Conservation (phyloP, 2,113 vertebrate genomes). For the Platysternon megacephalum region DNA sequence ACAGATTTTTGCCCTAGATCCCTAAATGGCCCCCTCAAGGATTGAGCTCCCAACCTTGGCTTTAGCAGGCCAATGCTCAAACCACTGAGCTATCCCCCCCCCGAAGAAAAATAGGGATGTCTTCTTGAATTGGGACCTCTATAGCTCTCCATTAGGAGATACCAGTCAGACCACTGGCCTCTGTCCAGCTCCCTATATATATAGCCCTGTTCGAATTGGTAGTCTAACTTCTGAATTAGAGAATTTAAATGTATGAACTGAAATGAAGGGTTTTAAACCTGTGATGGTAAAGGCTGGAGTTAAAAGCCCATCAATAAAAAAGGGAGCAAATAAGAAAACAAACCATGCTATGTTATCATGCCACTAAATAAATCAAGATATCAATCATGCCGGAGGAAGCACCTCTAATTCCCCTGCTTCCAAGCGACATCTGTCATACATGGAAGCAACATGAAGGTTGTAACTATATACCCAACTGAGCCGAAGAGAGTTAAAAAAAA, state of each 20-base stretch:
- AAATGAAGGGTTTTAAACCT: not conserved
- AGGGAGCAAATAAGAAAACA: not conserved
- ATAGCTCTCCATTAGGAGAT: not conserved
- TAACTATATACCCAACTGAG: slow-evolving; percentile 4
- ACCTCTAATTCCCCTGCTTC: not conserved
- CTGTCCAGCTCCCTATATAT: not conserved
- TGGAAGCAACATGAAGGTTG: slow-evolving; percentile 5
- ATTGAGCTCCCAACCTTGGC: too few relatives aligned
- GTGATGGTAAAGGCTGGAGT: not conserved
- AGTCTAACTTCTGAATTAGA: not conserved
- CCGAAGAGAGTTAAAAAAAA: slow-evolving; percentile 16
- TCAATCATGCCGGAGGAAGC: not conserved
- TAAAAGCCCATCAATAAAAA: not conserved
- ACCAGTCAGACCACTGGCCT: not conserved
- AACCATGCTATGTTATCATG: fast-evolving
- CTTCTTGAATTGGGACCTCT: not conserved
- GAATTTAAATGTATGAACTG: not conserved
- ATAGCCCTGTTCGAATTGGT: not conserved
- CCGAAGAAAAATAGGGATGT: not conserved
- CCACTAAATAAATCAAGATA: fast-evolving
- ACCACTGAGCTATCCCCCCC: too few relatives aligned
- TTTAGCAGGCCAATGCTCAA: too few relatives aligned
- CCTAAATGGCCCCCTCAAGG: too few relatives aligned
- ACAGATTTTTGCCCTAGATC: too few relatives aligned
- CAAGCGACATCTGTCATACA: slow-evolving; percentile 3